phyloP scores from a whole-genome alignment of 2,888 invertebrate species.

The Hirtodrosophila histrioides region DNA sequence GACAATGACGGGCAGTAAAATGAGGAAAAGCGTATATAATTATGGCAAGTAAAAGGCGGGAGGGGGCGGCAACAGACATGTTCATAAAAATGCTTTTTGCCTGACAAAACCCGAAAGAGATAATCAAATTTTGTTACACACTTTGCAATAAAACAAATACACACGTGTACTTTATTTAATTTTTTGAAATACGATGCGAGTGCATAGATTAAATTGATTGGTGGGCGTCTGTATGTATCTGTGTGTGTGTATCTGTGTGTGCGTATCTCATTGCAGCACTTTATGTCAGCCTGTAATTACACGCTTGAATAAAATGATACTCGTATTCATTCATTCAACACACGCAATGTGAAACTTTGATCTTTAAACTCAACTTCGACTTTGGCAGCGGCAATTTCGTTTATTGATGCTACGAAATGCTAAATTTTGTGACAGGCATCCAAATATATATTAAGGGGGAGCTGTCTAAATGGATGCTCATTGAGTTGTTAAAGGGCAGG shows the following conservation, averaged over 20 bases:
- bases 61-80: background rate
- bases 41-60: constrained; percentile 15
- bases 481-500: constrained; percentile 29
- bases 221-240: constrained; percentile 14
- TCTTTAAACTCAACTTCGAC: constrained; percentile 33
- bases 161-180: background rate
- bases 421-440: constrained; percentile 24
- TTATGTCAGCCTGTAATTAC: constrained; percentile 52
- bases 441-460: constrained; percentile 6
- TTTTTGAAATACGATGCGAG: constrained; percentile 35
- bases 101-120: constrained; percentile 21
- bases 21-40: constrained; percentile 39
- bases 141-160: constrained; percentile 32
- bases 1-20: constrained; percentile 43
- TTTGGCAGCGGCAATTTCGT: constrained; percentile 30
- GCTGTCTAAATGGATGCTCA: constrained; percentile 18
- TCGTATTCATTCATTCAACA: constrained; percentile 10
- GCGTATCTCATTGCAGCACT: constrained; percentile 22
- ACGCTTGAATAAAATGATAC: constrained; percentile 41
- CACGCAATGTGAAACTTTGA: constrained; percentile 58
- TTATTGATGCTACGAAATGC: constrained; percentile 35
- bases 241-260: constrained; percentile 3
- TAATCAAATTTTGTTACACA: constrained; percentile 46
- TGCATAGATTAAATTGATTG: constrained; percentile 65
- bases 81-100: constrained; percentile 21